phyloP scores from a whole-genome alignment of 1,140 invertebrate genomes.

The Musca vetustissima region DNA sequence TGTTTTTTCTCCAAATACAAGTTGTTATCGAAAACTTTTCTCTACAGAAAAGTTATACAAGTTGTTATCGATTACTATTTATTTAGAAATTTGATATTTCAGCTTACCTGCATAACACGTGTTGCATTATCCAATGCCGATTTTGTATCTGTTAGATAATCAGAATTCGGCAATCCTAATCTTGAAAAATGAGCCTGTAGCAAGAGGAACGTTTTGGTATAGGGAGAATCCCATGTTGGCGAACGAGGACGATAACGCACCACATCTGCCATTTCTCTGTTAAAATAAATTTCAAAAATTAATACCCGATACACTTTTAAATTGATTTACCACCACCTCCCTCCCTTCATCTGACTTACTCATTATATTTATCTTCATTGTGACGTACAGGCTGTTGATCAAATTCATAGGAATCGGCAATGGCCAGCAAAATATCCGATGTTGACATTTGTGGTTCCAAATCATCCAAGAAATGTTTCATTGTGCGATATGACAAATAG shows the following conservation, averaged over 20 bases:
- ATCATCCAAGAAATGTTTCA: slow-evolving; percentile 77
- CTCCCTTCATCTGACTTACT: slow-evolving; percentile 58
- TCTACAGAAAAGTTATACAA: too few species aligned
- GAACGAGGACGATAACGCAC: slow-evolving; percentile 75
- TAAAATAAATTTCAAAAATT: not conserved
- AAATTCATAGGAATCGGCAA: slow-evolving; percentile 90
- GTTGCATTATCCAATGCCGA: slow-evolving; percentile 95
- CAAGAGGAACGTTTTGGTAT: slow-evolving; percentile 92
- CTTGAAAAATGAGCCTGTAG: slow-evolving; percentile 92
- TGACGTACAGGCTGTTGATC: slow-evolving; percentile 94
- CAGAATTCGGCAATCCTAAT: slow-evolving; percentile 79
- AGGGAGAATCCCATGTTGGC: slow-evolving; percentile 80
- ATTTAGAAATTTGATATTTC: not conserved
- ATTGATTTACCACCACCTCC: not conserved
- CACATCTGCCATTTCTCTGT: slow-evolving; percentile 77
- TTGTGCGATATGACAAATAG: slow-evolving; percentile 92
- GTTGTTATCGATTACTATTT: too few species aligned
- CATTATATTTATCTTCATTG: slow-evolving; percentile 95
- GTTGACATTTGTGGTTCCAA: slow-evolving; percentile 67
- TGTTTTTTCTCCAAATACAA: too few species aligned
- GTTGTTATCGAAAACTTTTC: too few species aligned
- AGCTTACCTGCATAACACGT: slow-evolving; percentile 83
- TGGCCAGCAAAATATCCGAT: slow-evolving; percentile 76
- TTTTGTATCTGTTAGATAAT: slow-evolving; percentile 96
- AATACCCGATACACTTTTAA: too few species aligned